phyloP scores from a whole-genome alignment of 1,140 invertebrate species.

The Zaprionus kolodkinae region DNA sequence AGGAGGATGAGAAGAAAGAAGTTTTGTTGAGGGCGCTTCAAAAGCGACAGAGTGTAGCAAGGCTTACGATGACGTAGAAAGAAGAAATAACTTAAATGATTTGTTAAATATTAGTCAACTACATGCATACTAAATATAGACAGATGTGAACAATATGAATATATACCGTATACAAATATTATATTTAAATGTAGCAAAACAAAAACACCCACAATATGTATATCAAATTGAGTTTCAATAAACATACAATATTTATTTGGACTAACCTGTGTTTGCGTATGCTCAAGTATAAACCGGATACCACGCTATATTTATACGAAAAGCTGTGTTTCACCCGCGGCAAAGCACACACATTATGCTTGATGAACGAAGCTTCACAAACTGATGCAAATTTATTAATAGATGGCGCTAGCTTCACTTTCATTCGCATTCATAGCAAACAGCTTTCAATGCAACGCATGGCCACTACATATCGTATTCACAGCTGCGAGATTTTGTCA shows the following conservation, averaged over 20 bases:
- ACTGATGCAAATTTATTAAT: background rate
- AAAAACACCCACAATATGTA: conserved; percentile 63
- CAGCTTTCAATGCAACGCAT: background rate
- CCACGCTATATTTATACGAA: background rate
- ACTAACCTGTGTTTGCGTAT: background rate
- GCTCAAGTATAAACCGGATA: too few relatives aligned
- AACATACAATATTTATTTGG: conserved; percentile 78
- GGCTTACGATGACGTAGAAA: conserved; percentile 63
- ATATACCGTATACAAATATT: conserved; percentile 53
- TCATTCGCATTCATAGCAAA: background rate
- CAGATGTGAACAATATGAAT: conserved; percentile 63
- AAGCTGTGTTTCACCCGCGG: background rate
- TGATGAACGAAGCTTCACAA: background rate
- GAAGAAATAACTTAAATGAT: conserved; percentile 45
- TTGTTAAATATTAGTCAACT: conserved; percentile 61
- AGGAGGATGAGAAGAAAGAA: conserved; percentile 40
- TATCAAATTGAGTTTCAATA: conserved; percentile 82
- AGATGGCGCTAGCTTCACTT: conserved; percentile 12
- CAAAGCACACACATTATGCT: background rate
- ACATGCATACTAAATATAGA: conserved; percentile 52
- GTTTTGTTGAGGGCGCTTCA: conserved; percentile 65
- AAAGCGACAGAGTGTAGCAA: conserved; percentile 62
- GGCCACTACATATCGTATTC: too few relatives aligned
- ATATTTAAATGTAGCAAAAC: conserved; percentile 68
- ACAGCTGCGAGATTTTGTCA: conserved; percentile 1